Conservation (phyloP, 2,113 vertebrate species). For the Catharus fuscescens region DNA sequence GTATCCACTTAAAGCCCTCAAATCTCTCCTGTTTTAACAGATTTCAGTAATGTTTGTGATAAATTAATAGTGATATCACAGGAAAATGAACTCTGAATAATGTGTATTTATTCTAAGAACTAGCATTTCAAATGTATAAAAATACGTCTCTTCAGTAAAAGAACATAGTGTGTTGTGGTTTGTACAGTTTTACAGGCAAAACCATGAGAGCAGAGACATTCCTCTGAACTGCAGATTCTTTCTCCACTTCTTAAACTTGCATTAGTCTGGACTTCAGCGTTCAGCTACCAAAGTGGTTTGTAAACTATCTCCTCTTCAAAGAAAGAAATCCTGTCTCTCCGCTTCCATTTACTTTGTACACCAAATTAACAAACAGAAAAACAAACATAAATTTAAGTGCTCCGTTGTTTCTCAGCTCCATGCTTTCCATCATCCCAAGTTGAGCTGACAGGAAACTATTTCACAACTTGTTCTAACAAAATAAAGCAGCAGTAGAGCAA, state of each 20-base stretch:
- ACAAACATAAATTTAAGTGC: background rate
- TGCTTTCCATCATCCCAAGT: background rate
- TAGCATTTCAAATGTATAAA: background rate
- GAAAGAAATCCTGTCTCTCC: background rate
- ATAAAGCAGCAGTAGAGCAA: background rate
- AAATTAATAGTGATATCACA: background rate
- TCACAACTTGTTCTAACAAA: background rate
- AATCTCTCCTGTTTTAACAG: background rate
- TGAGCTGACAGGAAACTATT: conserved; percentile 19
- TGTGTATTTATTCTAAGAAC: background rate
- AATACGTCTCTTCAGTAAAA: background rate
- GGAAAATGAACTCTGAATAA: background rate
- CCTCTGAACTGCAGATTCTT: background rate
- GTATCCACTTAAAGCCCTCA: background rate
- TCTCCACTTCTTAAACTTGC: background rate
- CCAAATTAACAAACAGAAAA: conserved; percentile 5
- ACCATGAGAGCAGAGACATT: background rate
- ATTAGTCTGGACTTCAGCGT: background rate
- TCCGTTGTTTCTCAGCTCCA: background rate
- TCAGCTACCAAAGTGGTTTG: background rate
- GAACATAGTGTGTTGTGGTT: background rate
- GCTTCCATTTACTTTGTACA: background rate
- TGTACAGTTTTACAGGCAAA: background rate
- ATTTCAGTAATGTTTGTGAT: background rate
- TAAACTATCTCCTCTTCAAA: background rate